phyloP scores from a whole-genome alignment of 64 coral and sea anemone species.

The Stylophora pistillata region DNA sequence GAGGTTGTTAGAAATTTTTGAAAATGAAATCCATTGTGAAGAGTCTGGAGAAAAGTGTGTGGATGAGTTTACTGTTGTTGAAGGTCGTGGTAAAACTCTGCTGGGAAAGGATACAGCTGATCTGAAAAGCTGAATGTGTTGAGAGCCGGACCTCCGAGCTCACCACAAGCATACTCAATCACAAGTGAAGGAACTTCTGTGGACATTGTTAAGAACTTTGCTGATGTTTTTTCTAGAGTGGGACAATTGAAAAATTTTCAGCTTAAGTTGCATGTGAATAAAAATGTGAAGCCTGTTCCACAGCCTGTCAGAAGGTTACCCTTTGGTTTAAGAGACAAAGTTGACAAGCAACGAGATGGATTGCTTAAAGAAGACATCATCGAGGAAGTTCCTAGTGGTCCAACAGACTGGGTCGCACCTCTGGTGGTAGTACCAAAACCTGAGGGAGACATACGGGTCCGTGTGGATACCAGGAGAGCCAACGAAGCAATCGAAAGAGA shows the following conservation, averaged over 20 bases:
- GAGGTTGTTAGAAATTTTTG: slow-evolving; percentile 57
- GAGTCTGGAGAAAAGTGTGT: slow-evolving; percentile 22
- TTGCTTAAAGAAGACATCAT: slow-evolving; percentile 35
- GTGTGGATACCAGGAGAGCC: not conserved
- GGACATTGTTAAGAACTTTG: slow-evolving; percentile 17
- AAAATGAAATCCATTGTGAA: slow-evolving; percentile 30
- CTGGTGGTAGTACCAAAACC: not conserved
- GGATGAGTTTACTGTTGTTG: slow-evolving; percentile 56
- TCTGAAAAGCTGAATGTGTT: slow-evolving; percentile 56
- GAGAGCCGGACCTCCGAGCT: slow-evolving; percentile 56
- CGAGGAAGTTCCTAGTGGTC: slow-evolving; percentile 25
- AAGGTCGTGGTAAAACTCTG: slow-evolving; percentile 48
- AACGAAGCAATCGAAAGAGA: not conserved
- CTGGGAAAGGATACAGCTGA: slow-evolving; percentile 47
- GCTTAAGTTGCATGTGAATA: slow-evolving; percentile 41
- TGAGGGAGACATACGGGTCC: not conserved
- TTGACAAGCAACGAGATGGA: slow-evolving; percentile 60
- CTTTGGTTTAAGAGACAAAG: slow-evolving; percentile 55
- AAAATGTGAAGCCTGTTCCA: slow-evolving; percentile 45
- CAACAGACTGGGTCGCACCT: not conserved
- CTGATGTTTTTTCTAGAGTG: slow-evolving; percentile 31
- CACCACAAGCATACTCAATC: slow-evolving; percentile 13
- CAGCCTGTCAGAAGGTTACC: slow-evolving; percentile 55
- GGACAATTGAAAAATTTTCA: slow-evolving; percentile 59
- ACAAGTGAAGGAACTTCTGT: slow-evolving; percentile 12